A percentile compares a stretch with the other conserved stretches of the same genome.
phyloP scores from a whole-genome alignment of 2,113 vertebrate genomes.

The Anser brachyrhynchus region DNA sequence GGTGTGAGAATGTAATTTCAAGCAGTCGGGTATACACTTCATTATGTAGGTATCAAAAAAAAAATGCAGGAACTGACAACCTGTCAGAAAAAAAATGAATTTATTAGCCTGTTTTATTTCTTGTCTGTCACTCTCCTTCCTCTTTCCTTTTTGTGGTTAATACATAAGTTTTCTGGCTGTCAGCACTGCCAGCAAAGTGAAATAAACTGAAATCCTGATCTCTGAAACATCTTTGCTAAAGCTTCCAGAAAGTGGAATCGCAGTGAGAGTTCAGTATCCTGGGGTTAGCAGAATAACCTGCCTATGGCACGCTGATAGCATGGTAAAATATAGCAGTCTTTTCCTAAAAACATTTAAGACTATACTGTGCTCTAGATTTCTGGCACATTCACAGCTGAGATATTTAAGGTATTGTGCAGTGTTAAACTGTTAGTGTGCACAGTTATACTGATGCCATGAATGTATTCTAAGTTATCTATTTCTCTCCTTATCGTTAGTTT shows the following conservation, averaged over 20 bases:
- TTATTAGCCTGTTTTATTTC: neutral
- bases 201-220: neutral
- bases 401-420: neutral
- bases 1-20: neutral
- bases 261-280: neutral
- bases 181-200: neutral
- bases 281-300: neutral
- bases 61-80: neutral
- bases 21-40: neutral
- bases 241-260: neutral
- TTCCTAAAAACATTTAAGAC: neutral
- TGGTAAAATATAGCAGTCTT: neutral
- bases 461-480: neutral
- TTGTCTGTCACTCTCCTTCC: neutral
- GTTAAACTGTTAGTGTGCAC: too few species aligned
- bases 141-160: neutral
- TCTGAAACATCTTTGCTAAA: neutral
- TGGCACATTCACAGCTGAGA: neutral
- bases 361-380: neutral
- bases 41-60: neutral
- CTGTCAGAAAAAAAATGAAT: neutral
- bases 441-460: neutral
- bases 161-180: conserved; percentile 2
- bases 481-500: neutral
- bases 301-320: fast-evolving